Evolutionary conservation across 2,888 invertebrate species (phyloP).

Genomic region (Neelides folsomi): DNA sequence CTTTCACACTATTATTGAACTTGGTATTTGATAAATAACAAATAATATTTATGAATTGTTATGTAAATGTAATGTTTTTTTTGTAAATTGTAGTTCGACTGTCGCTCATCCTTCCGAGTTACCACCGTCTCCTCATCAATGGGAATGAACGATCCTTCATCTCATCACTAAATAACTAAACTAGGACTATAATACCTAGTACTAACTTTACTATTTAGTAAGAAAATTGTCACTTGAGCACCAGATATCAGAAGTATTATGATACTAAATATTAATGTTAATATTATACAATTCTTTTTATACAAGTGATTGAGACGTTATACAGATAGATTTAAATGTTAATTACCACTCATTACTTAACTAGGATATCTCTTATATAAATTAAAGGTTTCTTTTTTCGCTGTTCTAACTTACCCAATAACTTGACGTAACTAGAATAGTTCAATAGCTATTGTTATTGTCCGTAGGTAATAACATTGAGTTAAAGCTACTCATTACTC

Average conservation of each 20-base stretch:
- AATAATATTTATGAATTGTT: too few relatives aligned
- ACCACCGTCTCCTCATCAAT: slow-evolving; percentile 95
- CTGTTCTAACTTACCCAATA: too few relatives aligned
- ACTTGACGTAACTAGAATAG: too few relatives aligned
- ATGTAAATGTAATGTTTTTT: slow-evolving; percentile 18
- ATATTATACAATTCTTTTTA: background rate
- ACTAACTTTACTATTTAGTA: background rate
- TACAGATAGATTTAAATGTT: too few relatives aligned
- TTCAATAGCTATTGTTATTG: too few relatives aligned
- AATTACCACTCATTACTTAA: too few relatives aligned
- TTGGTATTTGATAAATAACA: too few relatives aligned
- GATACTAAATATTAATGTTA: background rate
- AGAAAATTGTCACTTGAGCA: slow-evolving; percentile 1
- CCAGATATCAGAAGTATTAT: background rate
- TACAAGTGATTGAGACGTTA: background rate
- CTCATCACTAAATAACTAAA: background rate
- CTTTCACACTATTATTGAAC: too few relatives aligned
- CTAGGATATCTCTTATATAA: too few relatives aligned
- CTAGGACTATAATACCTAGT: background rate
- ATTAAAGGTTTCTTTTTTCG: too few relatives aligned
- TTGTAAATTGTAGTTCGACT: slow-evolving; percentile 64
- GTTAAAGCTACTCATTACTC: too few relatives aligned
- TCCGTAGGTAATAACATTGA: too few relatives aligned
- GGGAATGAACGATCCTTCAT: slow-evolving; percentile 59
- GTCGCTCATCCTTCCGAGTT: slow-evolving; percentile 96